Conservation (phyloP, 2,797 vertebrate species). For the Pristis pectinata region DNA sequence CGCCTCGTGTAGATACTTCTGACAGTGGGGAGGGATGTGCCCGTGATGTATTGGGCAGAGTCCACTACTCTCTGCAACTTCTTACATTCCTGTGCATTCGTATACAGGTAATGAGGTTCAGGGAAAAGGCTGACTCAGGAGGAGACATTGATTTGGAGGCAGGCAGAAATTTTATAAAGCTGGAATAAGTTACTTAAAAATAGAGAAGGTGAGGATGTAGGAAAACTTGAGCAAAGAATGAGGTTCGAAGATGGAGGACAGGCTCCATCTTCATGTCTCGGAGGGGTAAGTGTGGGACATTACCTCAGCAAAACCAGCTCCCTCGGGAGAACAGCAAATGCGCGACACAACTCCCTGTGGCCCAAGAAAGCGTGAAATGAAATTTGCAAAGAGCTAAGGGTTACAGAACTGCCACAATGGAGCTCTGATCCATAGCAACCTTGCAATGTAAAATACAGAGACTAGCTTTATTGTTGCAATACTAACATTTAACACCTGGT, state of each 20-base stretch:
- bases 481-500: slow-evolving; percentile 18
- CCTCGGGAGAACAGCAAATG: not conserved
- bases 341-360: not conserved
- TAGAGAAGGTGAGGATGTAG: too few species aligned
- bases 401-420: not conserved
- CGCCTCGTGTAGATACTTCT: too few species aligned
- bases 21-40: too few species aligned
- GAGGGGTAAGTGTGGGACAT: not conserved
- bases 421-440: not conserved
- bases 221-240: not conserved
- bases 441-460: not conserved
- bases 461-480: too few species aligned
- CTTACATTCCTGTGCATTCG: too few species aligned
- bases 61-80: too few species aligned
- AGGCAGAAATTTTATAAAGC: too few species aligned
- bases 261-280: not conserved
- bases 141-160: too few species aligned
- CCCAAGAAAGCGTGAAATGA: not conserved
- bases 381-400: not conserved
- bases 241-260: not conserved
- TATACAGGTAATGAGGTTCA: too few species aligned
- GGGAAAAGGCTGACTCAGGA: too few species aligned
- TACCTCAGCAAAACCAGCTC: not conserved
- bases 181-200: not conserved
- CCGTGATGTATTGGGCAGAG: too few species aligned